phyloP scores from a whole-genome alignment of 2,888 invertebrate species.

The Monochamus alternatus region DNA sequence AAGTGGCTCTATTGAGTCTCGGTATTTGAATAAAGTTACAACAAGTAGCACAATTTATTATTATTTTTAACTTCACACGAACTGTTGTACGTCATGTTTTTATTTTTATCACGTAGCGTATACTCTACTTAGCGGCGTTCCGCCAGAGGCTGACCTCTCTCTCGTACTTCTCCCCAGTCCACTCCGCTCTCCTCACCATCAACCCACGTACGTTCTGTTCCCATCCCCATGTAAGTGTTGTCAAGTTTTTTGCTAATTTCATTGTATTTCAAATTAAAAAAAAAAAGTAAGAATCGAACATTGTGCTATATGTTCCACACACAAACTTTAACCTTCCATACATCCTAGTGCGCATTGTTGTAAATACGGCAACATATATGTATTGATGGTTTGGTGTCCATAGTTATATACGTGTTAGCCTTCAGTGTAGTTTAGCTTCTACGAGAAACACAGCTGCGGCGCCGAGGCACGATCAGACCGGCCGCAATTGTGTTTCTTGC shows the following conservation, averaged over 20 bases:
- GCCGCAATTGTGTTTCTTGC: slow-evolving; percentile 47
- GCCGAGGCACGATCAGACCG: slow-evolving; percentile 1
- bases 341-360: slow-evolving; percentile 59
- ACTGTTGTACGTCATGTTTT: slow-evolving; percentile 50
- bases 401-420: slow-evolving; percentile 62
- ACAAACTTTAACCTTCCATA: slow-evolving; percentile 43
- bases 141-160: slow-evolving; percentile 34
- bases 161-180: slow-evolving; percentile 8
- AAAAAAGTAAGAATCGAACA: slow-evolving; percentile 24
- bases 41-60: slow-evolving; percentile 71
- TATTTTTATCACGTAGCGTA: slow-evolving; percentile 48
- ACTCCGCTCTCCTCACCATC: not conserved
- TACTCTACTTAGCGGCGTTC: slow-evolving; percentile 38
- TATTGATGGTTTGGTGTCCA: slow-evolving; percentile 67
- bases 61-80: slow-evolving; percentile 67
- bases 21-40: slow-evolving; percentile 67
- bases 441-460: slow-evolving; percentile 40
- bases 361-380: slow-evolving; percentile 68
- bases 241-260: slow-evolving; percentile 37
- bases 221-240: slow-evolving; percentile 33
- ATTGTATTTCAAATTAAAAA: slow-evolving; percentile 35
- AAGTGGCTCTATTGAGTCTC: slow-evolving; percentile 65
- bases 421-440: slow-evolving; percentile 52
- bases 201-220: slow-evolving; percentile 29
- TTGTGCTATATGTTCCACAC: slow-evolving; percentile 41